Evolutionary conservation across 2,797 vertebrate genomes (phyloP).

Genomic region (Myotis myotis): DNA sequence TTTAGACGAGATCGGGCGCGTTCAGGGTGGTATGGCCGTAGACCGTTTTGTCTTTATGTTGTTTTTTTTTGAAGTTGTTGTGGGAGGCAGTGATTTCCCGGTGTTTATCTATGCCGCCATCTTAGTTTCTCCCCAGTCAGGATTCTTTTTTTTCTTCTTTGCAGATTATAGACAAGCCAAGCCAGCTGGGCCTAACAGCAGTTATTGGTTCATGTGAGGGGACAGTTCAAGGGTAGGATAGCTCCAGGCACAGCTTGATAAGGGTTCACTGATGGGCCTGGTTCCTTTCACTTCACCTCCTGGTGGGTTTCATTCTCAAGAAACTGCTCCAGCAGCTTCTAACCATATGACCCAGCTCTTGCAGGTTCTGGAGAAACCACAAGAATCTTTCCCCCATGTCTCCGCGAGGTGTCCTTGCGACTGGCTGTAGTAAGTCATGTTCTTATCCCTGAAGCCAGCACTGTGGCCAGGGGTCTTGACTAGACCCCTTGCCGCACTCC

Average conservation of each 20-base stretch:
- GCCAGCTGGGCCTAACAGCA: neutral
- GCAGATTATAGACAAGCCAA: neutral
- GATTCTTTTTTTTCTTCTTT: neutral
- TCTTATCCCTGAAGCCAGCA: neutral
- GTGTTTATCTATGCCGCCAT: no score
- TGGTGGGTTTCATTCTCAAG: neutral
- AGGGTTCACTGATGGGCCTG: neutral
- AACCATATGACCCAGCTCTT: neutral
- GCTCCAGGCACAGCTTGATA: neutral
- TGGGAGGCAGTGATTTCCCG: no score
- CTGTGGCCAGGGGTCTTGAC: neutral
- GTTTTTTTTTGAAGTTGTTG: no score
- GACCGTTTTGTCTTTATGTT: no score
- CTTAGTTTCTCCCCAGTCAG: no score
- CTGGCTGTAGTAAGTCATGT: neutral
- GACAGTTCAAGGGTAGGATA: neutral
- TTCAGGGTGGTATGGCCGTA: no score
- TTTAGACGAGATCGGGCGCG: no score
- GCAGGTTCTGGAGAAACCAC: neutral
- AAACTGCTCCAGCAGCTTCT: neutral
- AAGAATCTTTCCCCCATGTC: neutral
- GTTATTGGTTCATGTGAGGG: neutral
- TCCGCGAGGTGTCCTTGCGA: neutral
- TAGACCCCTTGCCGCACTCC: neutral
- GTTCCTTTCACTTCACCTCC: neutral